These are phyloP conservation scores for Elegia similella DNA, from an alignment of 2,888 invertebrate species.

Conservation along the genomic window DNA sequence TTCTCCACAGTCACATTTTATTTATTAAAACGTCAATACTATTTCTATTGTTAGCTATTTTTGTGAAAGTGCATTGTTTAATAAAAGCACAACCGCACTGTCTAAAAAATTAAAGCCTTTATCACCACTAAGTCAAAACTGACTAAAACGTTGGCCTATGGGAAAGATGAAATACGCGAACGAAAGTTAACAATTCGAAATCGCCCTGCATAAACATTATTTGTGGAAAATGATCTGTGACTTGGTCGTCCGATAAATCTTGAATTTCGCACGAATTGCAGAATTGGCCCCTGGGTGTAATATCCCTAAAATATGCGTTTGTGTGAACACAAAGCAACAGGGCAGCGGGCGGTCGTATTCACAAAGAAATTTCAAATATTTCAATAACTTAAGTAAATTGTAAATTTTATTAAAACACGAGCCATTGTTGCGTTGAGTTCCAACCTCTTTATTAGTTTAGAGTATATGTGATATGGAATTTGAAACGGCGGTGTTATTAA, in stretches of 20 bases:
- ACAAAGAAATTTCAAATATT: constrained; percentile 55
- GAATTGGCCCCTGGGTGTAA: constrained; percentile 44
- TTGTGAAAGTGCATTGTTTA: too few species aligned
- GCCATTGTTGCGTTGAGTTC: background rate
- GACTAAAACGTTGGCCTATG: too few species aligned
- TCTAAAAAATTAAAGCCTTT: too few species aligned
- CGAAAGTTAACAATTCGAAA: background rate
- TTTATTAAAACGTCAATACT: too few species aligned
- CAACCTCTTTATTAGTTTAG: constrained; percentile 3
- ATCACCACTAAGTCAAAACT: too few species aligned
- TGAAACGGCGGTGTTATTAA: background rate
- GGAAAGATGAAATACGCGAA: background rate
- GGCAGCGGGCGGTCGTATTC: constrained; percentile 35
- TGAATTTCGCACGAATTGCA: constrained; percentile 24
- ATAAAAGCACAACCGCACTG: too few species aligned
- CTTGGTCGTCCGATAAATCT: constrained; percentile 19
- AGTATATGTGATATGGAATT: background rate
- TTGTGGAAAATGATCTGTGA: background rate
- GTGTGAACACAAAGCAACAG: constrained; percentile 54
- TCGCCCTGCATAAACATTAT: background rate
- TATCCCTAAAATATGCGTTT: constrained; percentile 56
- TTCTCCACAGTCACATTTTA: too few species aligned
- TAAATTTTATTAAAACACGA: constrained; percentile 38
- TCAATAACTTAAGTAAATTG: constrained; percentile 50
- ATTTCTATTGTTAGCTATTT: too few species aligned